phyloP scores from a whole-genome alignment of 2,113 vertebrate genomes.

The Limanda limanda region DNA sequence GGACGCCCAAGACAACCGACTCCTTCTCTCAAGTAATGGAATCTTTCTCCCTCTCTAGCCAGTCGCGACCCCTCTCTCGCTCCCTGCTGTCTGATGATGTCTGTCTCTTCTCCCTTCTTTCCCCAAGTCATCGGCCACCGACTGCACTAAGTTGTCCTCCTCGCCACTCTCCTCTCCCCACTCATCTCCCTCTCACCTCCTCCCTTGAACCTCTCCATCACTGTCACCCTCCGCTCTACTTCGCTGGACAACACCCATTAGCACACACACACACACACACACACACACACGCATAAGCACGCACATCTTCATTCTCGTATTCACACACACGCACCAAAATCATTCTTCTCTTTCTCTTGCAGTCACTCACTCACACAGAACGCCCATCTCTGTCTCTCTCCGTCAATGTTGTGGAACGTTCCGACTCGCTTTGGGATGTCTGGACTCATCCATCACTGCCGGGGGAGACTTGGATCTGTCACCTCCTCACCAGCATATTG shows the following conservation, averaged over 20 bases:
- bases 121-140: constrained; percentile 68
- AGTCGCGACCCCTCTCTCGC: constrained; percentile 56
- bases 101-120: constrained; percentile 51
- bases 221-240: constrained; percentile 71
- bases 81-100: constrained; percentile 47
- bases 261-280: constrained; percentile 12
- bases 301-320: constrained; percentile 36
- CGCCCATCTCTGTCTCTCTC: constrained; percentile 56
- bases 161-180: constrained; percentile 58
- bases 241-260: constrained; percentile 64
- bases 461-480: constrained; percentile 49
- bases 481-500: constrained; percentile 32
- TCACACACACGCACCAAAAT: constrained; percentile 54
- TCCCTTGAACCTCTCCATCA: constrained; percentile 75
- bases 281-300: constrained; percentile 21
- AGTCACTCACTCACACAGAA: constrained; percentile 49
- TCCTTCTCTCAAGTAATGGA: constrained; percentile 62
- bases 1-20: constrained; percentile 60
- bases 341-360: constrained; percentile 68
- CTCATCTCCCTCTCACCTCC: constrained; percentile 59
- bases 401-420: constrained; percentile 72
- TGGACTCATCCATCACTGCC: constrained; percentile 72
- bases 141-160: constrained; percentile 66
- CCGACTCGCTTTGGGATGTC: constrained; percentile 49
- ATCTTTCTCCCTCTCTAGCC: constrained; percentile 52